Evolutionary conservation across 2,797 vertebrate species (phyloP).

Genomic region (Merluccius polli): DNA sequence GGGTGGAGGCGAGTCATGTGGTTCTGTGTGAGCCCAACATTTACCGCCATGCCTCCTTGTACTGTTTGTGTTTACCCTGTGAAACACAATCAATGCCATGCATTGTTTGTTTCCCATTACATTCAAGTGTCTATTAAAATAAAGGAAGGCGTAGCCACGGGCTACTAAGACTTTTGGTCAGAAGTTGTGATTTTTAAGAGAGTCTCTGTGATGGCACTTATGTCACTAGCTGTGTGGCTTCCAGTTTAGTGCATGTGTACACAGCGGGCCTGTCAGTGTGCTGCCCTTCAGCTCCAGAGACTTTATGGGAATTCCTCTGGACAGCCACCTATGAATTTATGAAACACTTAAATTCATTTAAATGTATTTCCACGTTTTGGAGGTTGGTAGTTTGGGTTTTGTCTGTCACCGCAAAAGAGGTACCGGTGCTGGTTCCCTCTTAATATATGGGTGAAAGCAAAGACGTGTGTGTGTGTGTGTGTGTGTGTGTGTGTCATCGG

Average conservation of each 20-base stretch:
- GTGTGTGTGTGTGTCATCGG: conserved; percentile 18
- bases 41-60: neutral
- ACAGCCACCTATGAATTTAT: conserved; percentile 80
- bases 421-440: conserved; percentile 55
- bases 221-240: conserved; percentile 62
- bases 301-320: conserved; percentile 79
- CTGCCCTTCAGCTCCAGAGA: conserved; percentile 53
- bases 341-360: conserved; percentile 77
- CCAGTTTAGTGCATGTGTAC: conserved; percentile 53
- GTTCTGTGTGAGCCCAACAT: conserved; percentile 10
- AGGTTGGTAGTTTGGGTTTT: conserved; percentile 65
- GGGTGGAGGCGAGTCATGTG: conserved; percentile 6
- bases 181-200: conserved; percentile 50
- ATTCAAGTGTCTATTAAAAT: conserved; percentile 10
- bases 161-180: conserved; percentile 17
- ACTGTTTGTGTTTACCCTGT: conserved; percentile 20
- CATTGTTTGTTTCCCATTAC: conserved; percentile 9
- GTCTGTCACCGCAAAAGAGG: conserved; percentile 63
- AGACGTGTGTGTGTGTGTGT: conserved; percentile 20
- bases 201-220: conserved; percentile 56
- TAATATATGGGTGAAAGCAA: conserved; percentile 54
- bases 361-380: conserved; percentile 81
- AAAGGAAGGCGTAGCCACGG: conserved; percentile 16
- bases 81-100: conserved; percentile 11
- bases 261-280: conserved; percentile 47